Percentiles rank a stretch among this genome's conserved stretches.
phyloP scores from a whole-genome alignment of 2,797 vertebrate species.

The Hippopotamyrus pictus region DNA sequence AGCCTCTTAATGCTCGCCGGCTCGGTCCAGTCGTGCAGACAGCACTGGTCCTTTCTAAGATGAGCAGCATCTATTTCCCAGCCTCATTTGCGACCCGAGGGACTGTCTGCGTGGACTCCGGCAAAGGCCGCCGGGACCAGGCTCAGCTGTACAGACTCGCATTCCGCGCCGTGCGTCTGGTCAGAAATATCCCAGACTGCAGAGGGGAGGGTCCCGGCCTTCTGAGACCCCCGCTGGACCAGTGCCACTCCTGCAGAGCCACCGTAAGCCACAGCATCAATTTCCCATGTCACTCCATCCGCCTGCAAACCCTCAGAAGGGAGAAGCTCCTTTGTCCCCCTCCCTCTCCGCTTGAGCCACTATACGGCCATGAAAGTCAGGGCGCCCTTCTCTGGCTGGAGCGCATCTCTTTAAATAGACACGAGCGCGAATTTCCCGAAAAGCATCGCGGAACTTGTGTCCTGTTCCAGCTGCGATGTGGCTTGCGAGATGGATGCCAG shows the following conservation, averaged over 20 bases:
- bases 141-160: neutral
- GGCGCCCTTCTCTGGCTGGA: slow-evolving; percentile 58
- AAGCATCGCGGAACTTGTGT: neutral
- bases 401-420: slow-evolving; percentile 48
- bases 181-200: neutral
- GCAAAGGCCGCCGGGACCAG: neutral
- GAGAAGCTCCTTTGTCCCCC: slow-evolving; percentile 42
- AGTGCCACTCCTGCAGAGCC: neutral
- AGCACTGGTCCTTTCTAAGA: neutral
- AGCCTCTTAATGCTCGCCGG: neutral
- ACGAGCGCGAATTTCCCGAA: slow-evolving; percentile 24
- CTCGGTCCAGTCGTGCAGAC: neutral
- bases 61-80: neutral
- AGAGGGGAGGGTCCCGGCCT: neutral
- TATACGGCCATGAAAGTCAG: slow-evolving; percentile 59
- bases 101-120: neutral
- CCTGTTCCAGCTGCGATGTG: neutral
- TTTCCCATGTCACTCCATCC: neutral
- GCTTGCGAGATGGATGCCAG: neutral
- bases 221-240: neutral
- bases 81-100: neutral
- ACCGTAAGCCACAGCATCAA: neutral
- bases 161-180: neutral
- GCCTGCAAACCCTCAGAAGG: slow-evolving; percentile 39
- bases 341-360: slow-evolving; percentile 58